Evolutionary conservation across 1,140 invertebrate genomes (phyloP).

Genomic region (Formica exsecta): DNA sequence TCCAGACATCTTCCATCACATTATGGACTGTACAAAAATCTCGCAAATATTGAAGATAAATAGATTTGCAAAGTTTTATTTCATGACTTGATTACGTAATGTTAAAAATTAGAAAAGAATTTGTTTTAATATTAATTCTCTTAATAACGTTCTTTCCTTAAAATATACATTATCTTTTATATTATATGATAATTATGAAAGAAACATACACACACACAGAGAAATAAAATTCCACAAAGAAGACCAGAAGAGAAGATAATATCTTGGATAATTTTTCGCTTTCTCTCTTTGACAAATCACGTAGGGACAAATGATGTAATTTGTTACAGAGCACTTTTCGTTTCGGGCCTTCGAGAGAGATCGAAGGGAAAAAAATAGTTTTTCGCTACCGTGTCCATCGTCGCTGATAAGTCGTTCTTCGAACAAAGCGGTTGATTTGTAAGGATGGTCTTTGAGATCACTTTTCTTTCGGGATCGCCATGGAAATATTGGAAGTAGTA

Average conservation of each 20-base stretch:
- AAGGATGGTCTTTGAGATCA: constrained; percentile 52
- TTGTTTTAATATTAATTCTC: not conserved
- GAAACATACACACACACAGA: not conserved
- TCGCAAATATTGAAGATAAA: not conserved
- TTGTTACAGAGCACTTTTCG: constrained; percentile 35
- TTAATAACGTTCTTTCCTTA: not conserved
- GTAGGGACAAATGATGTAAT: constrained; percentile 41
- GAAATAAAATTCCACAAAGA: constrained; percentile 9
- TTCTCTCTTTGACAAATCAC: constrained; percentile 37
- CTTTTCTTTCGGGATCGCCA: constrained; percentile 41
- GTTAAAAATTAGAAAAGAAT: not conserved
- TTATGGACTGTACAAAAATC: constrained; percentile 8
- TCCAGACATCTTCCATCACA: constrained; percentile 24
- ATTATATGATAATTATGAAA: not conserved
- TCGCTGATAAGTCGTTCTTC: constrained; percentile 51
- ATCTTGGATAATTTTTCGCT: constrained; percentile 28
- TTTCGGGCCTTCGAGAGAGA: constrained; percentile 5
- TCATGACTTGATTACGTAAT: not conserved
- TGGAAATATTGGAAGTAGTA: constrained; percentile 56
- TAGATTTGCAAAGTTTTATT: constrained; percentile 21
- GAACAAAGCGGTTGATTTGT: constrained; percentile 65
- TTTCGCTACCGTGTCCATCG: constrained; percentile 51
- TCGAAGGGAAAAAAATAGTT: constrained; percentile 44
- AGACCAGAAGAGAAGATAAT: not conserved
- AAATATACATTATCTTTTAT: not conserved